A percentile compares a stretch with the other conserved stretches of the same genome.
These are phyloP conservation scores for Archocentrus centrarchus DNA, from an alignment of 2,113 vertebrate species.

Conservation along the genomic window DNA sequence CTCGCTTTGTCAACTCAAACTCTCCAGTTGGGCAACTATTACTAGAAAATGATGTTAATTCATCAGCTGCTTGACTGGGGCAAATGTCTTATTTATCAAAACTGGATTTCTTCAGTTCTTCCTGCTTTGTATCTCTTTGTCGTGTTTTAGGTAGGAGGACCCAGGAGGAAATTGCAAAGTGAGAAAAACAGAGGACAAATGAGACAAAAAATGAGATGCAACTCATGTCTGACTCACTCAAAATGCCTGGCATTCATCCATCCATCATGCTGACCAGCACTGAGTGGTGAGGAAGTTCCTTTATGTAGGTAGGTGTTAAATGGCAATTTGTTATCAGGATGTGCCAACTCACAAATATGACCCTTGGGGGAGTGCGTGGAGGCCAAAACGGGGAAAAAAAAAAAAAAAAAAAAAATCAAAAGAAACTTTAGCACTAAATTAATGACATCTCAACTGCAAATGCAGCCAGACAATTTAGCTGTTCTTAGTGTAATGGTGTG, in stretches of 20 bases:
- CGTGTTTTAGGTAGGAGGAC: conserved; percentile 17
- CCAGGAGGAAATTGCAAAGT: background rate
- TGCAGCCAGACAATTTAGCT: background rate
- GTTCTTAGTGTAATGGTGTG: background rate
- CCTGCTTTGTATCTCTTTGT: conserved; percentile 18
- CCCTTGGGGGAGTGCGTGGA: background rate
- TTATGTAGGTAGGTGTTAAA: conserved; percentile 29
- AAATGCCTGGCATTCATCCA: conserved; percentile 29
- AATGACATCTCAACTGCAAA: background rate
- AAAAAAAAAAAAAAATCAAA: background rate
- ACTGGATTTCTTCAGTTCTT: background rate
- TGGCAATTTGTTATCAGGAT: conserved; percentile 34
- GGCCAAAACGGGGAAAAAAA: background rate
- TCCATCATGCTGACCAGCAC: conserved; percentile 27
- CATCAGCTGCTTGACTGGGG: background rate
- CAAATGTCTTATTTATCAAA: background rate
- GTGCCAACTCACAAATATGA: conserved; percentile 16
- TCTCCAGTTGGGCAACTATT: background rate
- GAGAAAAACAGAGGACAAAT: conserved; percentile 13
- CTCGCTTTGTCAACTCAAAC: background rate
- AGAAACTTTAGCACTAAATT: background rate
- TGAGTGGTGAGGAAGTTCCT: background rate
- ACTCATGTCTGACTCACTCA: conserved; percentile 48
- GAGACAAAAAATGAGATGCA: conserved; percentile 12
- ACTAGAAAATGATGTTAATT: background rate